Evolutionary conservation across 1,140 invertebrate species (phyloP).

Genomic region (Drosophila kohkoa): DNA sequence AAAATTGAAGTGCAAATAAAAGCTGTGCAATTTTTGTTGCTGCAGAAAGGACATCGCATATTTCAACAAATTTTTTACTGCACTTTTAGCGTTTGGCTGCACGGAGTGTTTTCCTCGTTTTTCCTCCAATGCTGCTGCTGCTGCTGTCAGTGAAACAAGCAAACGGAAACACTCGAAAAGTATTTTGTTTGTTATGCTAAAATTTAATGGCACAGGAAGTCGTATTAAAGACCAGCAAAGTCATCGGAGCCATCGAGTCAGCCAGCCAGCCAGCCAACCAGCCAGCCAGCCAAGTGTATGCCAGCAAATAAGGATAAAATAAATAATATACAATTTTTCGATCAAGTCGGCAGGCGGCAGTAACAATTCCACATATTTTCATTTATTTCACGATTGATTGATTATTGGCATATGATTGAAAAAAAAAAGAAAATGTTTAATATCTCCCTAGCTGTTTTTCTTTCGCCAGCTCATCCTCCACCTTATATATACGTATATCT

Average conservation of each 20-base stretch:
- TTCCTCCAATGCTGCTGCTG: not conserved
- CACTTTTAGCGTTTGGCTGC: conserved; percentile 62
- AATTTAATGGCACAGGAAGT: conserved; percentile 80
- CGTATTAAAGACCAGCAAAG: conserved; percentile 65
- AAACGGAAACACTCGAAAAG: conserved; percentile 78
- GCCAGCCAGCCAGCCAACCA: conserved; percentile 18
- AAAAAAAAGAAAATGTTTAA: conserved; percentile 22
- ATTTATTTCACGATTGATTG: conserved; percentile 80
- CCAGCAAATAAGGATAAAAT: conserved; percentile 31
- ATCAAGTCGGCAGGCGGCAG: conserved; percentile 27
- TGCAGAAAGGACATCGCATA: conserved; percentile 44
- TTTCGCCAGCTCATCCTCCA: conserved; percentile 7
- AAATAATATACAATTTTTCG: conserved; percentile 28
- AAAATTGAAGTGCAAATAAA: conserved; percentile 83
- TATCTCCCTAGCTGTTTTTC: conserved; percentile 9
- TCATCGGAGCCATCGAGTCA: not conserved
- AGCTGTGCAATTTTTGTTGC: conserved; percentile 65
- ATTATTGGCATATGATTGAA: conserved; percentile 64
- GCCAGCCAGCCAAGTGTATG: conserved; percentile 12
- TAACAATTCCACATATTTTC: conserved; percentile 58
- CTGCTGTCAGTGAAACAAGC: conserved; percentile 75
- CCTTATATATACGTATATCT: conserved; percentile 14
- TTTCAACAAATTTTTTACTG: conserved; percentile 73
- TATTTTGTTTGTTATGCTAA: conserved; percentile 82
- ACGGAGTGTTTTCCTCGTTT: conserved; percentile 2